Evolutionary conservation across 2,888 invertebrate species (phyloP).

Genomic region (Dicranocentrus wangi): DNA sequence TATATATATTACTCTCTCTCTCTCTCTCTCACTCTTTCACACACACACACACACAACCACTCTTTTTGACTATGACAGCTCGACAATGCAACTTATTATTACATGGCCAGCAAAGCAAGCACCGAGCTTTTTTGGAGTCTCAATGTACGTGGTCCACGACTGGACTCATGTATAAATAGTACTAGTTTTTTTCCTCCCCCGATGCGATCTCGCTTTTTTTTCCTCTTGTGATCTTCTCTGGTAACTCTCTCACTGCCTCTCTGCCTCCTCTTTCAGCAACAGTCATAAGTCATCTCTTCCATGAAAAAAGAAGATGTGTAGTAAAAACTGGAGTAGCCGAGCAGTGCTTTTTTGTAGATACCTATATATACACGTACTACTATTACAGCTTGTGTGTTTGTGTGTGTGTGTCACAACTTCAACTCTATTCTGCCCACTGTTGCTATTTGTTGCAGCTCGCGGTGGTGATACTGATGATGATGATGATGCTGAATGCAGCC

Average conservation of each 20-base stretch:
- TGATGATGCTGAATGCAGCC: no score
- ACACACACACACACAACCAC: neutral
- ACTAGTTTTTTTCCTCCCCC: no score
- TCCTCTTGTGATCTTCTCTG: no score
- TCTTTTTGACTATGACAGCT: neutral
- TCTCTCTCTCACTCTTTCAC: conserved; percentile 3
- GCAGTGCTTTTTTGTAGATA: conserved; percentile 24
- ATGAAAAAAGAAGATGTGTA: neutral
- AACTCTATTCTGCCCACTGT: conserved; percentile 51
- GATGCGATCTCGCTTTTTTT: no score
- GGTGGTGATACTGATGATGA: no score
- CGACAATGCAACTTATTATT: neutral
- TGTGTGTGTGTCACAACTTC: conserved; percentile 21
- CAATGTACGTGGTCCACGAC: no score
- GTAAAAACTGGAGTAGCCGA: conserved; percentile 11
- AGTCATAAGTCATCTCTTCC: conserved; percentile 33
- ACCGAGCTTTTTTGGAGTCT: no score
- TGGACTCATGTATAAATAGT: no score
- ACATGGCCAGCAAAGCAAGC: neutral
- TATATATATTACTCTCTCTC: neutral
- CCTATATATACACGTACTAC: no score
- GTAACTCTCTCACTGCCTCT: conserved; percentile 12
- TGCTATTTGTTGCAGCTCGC: conserved; percentile 55
- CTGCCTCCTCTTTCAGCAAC: conserved; percentile 46
- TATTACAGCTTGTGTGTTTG: no score